Percentiles rank a stretch among this genome's conserved stretches.
Evolutionary conservation across 1,140 invertebrate genomes (phyloP).

Genomic region (Pissodes strobi): DNA sequence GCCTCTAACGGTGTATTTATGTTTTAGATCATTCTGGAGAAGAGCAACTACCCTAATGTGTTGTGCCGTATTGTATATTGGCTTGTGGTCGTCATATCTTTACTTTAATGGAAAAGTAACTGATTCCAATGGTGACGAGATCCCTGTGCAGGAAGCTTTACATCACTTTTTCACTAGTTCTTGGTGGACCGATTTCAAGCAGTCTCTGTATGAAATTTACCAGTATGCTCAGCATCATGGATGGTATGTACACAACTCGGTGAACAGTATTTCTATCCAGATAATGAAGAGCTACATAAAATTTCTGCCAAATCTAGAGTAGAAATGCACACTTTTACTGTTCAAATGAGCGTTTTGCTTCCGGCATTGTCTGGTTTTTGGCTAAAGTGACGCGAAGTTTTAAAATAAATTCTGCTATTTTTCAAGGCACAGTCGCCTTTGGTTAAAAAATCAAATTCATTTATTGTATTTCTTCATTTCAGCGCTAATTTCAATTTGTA

Average conservation of each 20-base stretch:
- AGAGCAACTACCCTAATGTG: conserved; percentile 61
- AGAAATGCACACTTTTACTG: too few relatives aligned
- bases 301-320: too few relatives aligned
- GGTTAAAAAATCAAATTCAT: too few relatives aligned
- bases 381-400: not conserved
- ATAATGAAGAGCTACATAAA: too few relatives aligned
- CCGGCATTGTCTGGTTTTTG: too few relatives aligned
- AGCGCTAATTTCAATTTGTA: too few relatives aligned
- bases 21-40: conserved; percentile 44
- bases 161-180: conserved; percentile 90
- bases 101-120: conserved; percentile 89
- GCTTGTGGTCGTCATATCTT: conserved; percentile 76
- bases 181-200: conserved; percentile 74
- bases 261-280: not conserved
- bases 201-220: conserved; percentile 70
- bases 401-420: not conserved
- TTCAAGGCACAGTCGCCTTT: too few relatives aligned
- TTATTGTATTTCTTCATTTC: too few relatives aligned
- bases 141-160: conserved; percentile 84
- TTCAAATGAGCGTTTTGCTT: too few relatives aligned
- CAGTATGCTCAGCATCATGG: conserved; percentile 46
- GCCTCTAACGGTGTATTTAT: too few relatives aligned
- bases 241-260: conserved; percentile 63
- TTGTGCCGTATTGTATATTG: conserved; percentile 70
- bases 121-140: conserved; percentile 84